Conservation (phyloP, 1,140 invertebrate species). For the Aphidius ervi region DNA sequence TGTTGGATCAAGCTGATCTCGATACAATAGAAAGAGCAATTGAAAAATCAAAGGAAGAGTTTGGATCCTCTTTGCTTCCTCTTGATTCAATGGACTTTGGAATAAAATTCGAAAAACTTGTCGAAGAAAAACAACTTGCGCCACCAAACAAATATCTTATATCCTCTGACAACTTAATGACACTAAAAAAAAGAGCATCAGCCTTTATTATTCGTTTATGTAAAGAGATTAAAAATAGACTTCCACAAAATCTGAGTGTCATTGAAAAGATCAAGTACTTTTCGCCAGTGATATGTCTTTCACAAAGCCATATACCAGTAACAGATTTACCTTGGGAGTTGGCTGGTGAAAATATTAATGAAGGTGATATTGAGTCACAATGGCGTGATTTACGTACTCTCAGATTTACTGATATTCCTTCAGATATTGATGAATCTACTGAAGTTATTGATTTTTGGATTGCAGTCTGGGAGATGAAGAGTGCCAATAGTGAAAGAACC, state of each 20-base stretch:
- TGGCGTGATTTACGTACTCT: not conserved
- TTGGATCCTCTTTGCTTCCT: not conserved
- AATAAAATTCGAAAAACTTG: not conserved
- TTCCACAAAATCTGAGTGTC: not conserved
- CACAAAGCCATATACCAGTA: not conserved
- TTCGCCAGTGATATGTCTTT: not conserved
- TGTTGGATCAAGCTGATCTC: constrained; percentile 1
- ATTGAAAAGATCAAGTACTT: constrained; percentile 6
- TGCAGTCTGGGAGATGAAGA: constrained; percentile 21
- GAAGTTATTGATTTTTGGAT: constrained; percentile 26
- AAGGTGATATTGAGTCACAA: constrained; percentile 1
- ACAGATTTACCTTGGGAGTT: too few relatives aligned
- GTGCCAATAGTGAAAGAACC: constrained; percentile 24
- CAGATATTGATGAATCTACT: not conserved
- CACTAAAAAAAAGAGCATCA: not conserved
- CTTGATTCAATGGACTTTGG: not conserved
- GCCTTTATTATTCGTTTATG: not conserved
- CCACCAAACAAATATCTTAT: too few relatives aligned
- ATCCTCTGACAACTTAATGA: not conserved
- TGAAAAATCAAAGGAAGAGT: not conserved
- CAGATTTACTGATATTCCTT: not conserved
- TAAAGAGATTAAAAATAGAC: not conserved
- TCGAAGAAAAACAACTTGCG: not conserved
- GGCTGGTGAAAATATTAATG: not conserved
- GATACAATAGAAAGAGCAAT: not conserved